Evolutionary conservation across 2,888 invertebrate genomes (phyloP), one percentile per base, ranked within the genome.

Genomic region (Melanophora roralis): DNA sequence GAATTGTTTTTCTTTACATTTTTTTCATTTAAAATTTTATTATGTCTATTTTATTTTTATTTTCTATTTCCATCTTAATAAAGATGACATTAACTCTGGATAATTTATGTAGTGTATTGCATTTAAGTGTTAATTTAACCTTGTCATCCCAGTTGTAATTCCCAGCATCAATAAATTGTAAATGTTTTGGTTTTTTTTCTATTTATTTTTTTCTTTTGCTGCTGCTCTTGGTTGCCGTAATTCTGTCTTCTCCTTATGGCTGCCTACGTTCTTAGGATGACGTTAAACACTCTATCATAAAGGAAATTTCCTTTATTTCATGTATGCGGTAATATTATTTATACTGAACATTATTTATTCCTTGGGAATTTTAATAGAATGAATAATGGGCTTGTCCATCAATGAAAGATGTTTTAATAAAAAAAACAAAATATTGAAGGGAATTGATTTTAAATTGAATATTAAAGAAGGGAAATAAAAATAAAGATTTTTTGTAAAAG

Each of bases 81-180:
- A 51, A 65, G 36, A 65, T 51, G 36, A 21, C 49, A 64, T 64
- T 65, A 23, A 23, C 65, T 51, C 16, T 7, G 51, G 38, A 51
- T 51, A 65, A 51, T 64, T 36, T 64, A 6, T 36, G 36, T 43
- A 43, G 40, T 43, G 27, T 40, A 67, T 53, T 21, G 43, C 32
- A 67, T 43, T 67, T 40, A 67, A 40, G 34, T 32, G 53, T 32
- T 40, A 55, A 43, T 34, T 68, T 68, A 68, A 57, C 68, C 68
- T 68, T 68, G 68, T 45, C 55, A 68, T 55, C 7, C 34, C 14
- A 11, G 12, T 34, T 11, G 9, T 32, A 55, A 55, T 57, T 55
- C 23, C 45, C 47, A 45, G 11, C 43, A 36, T 6, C 23, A 23
- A 68, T 23, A 34, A 68, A 51, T 19, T 51, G 51, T 65, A 34